Conservation (phyloP, 2,888 invertebrate genomes). For the Patella caerulea region DNA sequence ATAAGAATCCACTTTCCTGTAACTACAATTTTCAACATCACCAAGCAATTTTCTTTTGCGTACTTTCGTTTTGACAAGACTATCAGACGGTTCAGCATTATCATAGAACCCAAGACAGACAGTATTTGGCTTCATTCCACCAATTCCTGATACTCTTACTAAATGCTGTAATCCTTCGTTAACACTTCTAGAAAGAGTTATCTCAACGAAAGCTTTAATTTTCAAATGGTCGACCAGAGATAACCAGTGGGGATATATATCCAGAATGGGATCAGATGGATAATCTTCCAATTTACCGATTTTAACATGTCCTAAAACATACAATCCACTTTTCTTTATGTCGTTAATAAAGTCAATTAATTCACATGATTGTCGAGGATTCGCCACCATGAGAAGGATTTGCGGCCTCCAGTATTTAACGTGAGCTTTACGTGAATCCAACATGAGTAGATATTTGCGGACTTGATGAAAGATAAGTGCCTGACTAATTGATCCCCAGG, state of each 20-base stretch:
- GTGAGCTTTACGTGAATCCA: slow-evolving; percentile 97
- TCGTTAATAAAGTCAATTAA: slow-evolving; percentile 98
- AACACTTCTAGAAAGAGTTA: slow-evolving; percentile 88
- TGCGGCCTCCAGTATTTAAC: slow-evolving; percentile 99
- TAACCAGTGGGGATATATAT: slow-evolving; percentile 90
- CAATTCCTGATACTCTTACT: slow-evolving; percentile 91
- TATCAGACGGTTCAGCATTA: slow-evolving; percentile 79
- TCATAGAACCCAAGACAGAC: slow-evolving; percentile 93
- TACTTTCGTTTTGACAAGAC: slow-evolving; percentile 41
- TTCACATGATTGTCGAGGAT: slow-evolving; percentile 90
- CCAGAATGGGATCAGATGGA: slow-evolving; percentile 80
- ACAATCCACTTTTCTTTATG: slow-evolving; percentile 90
- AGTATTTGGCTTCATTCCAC: slow-evolving; percentile 99
- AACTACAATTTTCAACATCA: slow-evolving; percentile 39
- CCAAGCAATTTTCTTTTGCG: slow-evolving; percentile 48
- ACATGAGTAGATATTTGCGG: slow-evolving; percentile 92
- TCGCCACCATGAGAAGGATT: slow-evolving; percentile 91
- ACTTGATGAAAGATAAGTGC: slow-evolving; percentile 99
- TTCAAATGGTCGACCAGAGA: slow-evolving; percentile 94
- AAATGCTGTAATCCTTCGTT: slow-evolving; percentile 93
- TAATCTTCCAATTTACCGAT: slow-evolving; percentile 73
- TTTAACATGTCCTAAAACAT: slow-evolving; percentile 89
- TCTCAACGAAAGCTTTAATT: slow-evolving; percentile 91
- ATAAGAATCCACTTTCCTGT: slow-evolving; percentile 41
- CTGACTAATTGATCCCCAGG: slow-evolving; percentile 98